A percentile compares a stretch with the other conserved stretches of the same genome.
These are phyloP conservation scores for Neodontobutis hainanensis DNA, from an alignment of 2,113 vertebrate species.

Conservation along the genomic window DNA sequence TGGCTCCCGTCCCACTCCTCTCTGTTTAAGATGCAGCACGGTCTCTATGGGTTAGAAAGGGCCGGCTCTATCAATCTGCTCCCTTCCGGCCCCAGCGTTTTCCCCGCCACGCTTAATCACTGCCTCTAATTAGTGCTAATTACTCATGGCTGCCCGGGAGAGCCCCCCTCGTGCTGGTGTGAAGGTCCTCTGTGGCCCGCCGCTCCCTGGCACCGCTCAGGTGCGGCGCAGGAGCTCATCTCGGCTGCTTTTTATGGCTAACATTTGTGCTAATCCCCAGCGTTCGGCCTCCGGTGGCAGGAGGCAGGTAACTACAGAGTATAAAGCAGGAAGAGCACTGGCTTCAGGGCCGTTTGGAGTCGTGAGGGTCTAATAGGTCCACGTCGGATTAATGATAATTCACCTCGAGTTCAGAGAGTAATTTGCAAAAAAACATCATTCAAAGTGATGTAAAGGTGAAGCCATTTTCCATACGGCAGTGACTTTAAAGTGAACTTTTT, in stretches of 20 bases:
- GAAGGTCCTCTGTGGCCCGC: slow-evolving; percentile 54
- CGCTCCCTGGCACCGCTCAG: background rate
- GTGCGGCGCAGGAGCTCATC: background rate
- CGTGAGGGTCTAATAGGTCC: background rate
- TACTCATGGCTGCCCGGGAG: slow-evolving; percentile 72
- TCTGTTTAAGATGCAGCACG: slow-evolving; percentile 80
- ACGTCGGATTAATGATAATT: background rate
- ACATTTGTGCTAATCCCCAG: slow-evolving; percentile 4
- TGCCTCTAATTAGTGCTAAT: slow-evolving; percentile 86
- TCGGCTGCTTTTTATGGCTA: background rate
- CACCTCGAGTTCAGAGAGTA: background rate
- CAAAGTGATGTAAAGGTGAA: slow-evolving; percentile 7
- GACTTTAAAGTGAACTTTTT: slow-evolving; percentile 68
- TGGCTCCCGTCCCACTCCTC: slow-evolving; percentile 38
- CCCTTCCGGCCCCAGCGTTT: slow-evolving; percentile 74
- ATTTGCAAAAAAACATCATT: slow-evolving; percentile 10
- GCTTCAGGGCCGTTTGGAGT: background rate
- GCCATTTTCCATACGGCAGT: slow-evolving; percentile 43
- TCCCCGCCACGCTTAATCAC: slow-evolving; percentile 84
- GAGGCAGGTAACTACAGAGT: background rate
- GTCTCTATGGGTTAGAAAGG: slow-evolving; percentile 69
- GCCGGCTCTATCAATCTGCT: slow-evolving; percentile 80
- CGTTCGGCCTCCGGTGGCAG: background rate
- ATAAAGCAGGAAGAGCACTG: background rate
- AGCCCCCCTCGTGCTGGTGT: slow-evolving; percentile 54